These are phyloP conservation scores for Macrotis lagotis DNA, from an alignment of 2,113 vertebrate species.

Conservation along the genomic window DNA sequence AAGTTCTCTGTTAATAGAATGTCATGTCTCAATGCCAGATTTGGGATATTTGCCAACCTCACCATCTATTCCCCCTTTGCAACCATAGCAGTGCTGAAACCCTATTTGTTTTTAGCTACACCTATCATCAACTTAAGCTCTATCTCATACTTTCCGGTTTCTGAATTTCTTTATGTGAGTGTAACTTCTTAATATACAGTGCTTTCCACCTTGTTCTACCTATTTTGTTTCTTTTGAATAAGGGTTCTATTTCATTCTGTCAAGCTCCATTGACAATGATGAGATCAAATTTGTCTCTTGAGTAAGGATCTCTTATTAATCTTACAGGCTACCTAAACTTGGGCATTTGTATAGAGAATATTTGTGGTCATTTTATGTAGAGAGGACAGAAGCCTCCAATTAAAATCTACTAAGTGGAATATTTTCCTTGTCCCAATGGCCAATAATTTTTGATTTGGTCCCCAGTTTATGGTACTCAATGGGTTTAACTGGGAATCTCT, in stretches of 20 bases:
- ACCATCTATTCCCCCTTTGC: background rate
- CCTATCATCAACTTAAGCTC: background rate
- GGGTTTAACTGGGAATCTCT: background rate
- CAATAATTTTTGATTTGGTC: background rate
- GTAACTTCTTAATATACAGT: no score
- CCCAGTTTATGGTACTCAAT: background rate
- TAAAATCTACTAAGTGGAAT: background rate
- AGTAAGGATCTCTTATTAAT: background rate
- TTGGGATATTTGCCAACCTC: background rate
- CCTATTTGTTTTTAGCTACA: background rate
- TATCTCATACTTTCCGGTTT: background rate
- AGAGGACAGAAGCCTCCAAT: background rate
- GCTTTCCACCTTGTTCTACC: background rate
- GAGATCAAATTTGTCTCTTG: background rate
- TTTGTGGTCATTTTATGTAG: background rate
- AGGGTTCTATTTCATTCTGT: background rate
- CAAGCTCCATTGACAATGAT: background rate
- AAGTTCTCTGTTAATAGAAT: background rate
- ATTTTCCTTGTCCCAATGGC: background rate
- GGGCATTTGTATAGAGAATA: background rate
- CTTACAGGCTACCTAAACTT: background rate
- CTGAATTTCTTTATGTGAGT: background rate
- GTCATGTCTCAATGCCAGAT: background rate
- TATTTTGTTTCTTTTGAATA: background rate
- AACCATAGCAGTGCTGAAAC: background rate